These are phyloP conservation scores for Gracilinanus agilis DNA, from an alignment of 2,113 vertebrate species.

Conservation along the genomic window DNA sequence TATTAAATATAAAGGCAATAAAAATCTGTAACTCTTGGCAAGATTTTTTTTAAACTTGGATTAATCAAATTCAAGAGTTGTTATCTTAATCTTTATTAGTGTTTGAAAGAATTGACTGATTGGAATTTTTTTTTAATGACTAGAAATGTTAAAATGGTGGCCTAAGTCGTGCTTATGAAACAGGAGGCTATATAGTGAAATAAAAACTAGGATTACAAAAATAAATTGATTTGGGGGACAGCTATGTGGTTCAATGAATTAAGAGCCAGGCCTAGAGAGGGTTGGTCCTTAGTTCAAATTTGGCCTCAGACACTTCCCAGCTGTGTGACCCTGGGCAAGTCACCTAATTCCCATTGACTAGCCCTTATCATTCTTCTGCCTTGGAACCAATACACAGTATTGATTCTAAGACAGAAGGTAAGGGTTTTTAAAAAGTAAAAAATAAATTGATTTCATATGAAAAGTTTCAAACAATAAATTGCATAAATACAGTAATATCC, in stretches of 20 bases:
- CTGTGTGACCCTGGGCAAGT: no score
- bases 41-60: slow-evolving; percentile 50
- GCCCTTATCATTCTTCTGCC: no score
- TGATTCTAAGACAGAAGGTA: no score
- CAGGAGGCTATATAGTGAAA: neutral
- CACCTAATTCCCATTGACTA: no score
- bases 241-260: no score
- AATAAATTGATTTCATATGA: neutral
- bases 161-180: neutral
- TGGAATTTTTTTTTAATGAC: neutral
- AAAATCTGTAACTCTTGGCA: slow-evolving; percentile 41
- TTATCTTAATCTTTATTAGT: slow-evolving; percentile 54
- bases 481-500: neutral
- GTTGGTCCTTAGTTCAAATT: no score
- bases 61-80: slow-evolving; percentile 63
- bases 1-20: slow-evolving; percentile 62
- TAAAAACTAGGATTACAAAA: neutral
- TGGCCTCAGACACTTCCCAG: no score
- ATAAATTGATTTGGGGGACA: neutral
- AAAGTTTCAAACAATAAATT: neutral
- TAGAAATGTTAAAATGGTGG: slow-evolving; percentile 14
- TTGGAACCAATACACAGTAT: no score
- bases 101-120: slow-evolving; percentile 46
- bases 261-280: no score
- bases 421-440: no score